phyloP scores from a whole-genome alignment of 1,140 invertebrate species.

The Nautilus pompilius region DNA sequence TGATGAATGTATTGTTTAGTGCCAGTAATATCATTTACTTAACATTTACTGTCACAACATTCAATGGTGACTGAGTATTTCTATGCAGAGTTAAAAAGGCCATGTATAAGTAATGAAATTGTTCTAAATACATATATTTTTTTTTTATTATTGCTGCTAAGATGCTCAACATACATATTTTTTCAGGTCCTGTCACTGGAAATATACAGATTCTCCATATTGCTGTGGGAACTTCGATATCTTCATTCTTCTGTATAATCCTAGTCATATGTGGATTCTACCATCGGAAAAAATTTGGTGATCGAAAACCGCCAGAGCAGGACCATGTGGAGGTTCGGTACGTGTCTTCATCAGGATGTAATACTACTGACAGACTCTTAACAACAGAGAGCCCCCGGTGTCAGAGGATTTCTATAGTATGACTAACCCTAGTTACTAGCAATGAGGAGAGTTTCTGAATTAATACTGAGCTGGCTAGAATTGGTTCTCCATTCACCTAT shows the following conservation, averaged over 20 bases:
- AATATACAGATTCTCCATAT: conserved; percentile 42
- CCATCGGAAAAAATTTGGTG: conserved; percentile 35
- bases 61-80: too few species aligned
- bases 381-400: conserved; percentile 17
- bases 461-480: too few species aligned
- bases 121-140: too few species aligned
- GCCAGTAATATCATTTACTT: too few species aligned
- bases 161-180: too few species aligned
- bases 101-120: too few species aligned
- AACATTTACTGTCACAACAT: too few species aligned
- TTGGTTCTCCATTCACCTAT: too few species aligned
- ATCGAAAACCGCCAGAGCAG: conserved; percentile 28
- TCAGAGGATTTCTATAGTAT: conserved; percentile 1
- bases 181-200: conserved; percentile 31
- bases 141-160: too few species aligned
- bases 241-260: conserved; percentile 44
- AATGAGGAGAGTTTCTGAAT: too few species aligned
- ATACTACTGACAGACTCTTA: conserved; percentile 41
- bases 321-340: conserved; percentile 44
- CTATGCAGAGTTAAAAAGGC: too few species aligned
- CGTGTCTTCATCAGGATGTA: conserved; percentile 40
- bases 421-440: not conserved
- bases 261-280: conserved; percentile 42
- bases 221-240: conserved; percentile 40
- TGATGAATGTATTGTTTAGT: too few species aligned